These are phyloP conservation scores for Anser cygnoides DNA, from an alignment of 2,113 vertebrate genomes.

Conservation along the genomic window DNA sequence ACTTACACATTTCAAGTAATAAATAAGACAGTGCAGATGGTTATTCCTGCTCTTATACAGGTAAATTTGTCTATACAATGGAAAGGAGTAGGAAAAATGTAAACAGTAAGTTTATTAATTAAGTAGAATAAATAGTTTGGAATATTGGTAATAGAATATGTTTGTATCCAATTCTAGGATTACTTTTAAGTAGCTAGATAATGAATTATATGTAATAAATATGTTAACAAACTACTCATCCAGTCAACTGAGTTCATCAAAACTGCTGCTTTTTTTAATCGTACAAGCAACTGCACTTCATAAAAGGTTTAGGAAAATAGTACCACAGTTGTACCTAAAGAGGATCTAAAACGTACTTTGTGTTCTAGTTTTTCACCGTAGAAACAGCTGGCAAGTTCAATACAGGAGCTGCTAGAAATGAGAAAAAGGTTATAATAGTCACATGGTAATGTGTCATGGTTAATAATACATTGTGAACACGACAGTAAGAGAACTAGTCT, in stretches of 20 bases:
- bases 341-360: not conserved
- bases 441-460: not conserved
- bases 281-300: not conserved
- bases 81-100: not conserved
- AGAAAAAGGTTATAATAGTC: not conserved
- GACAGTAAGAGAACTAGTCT: not conserved
- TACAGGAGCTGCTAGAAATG: not conserved
- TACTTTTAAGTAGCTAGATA: not conserved
- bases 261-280: not conserved
- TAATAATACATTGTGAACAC: not conserved
- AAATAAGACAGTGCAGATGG: constrained; percentile 92
- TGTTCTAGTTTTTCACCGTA: not conserved
- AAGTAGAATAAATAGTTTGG: not conserved
- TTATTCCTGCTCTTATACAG: constrained; percentile 93
- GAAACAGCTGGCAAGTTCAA: not conserved
- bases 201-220: not conserved
- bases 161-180: not conserved
- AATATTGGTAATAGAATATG: not conserved
- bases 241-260: not conserved
- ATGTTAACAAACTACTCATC: not conserved
- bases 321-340: not conserved
- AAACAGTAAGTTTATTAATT: not conserved
- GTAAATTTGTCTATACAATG: constrained; percentile 64
- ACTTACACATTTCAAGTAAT: constrained; percentile 97
- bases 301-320: not conserved